phyloP scores from a whole-genome alignment of 1,140 invertebrate genomes.

The Calliphora vicina region DNA sequence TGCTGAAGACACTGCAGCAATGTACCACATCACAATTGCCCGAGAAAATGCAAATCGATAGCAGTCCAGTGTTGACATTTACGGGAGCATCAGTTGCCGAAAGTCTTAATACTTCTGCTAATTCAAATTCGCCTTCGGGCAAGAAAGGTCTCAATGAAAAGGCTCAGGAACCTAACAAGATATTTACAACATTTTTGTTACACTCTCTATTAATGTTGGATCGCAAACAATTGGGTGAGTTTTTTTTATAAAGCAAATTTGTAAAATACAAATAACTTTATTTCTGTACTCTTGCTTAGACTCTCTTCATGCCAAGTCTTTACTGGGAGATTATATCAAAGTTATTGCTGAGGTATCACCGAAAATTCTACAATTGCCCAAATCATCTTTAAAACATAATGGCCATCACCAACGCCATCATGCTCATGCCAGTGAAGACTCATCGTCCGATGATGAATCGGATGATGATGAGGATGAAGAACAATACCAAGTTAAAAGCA shows the following conservation, averaged over 20 bases:
- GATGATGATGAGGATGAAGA: conserved; percentile 61
- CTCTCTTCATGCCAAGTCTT: conserved; percentile 36
- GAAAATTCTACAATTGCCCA: conserved; percentile 57
- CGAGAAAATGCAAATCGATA: conserved; percentile 39
- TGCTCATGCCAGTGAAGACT: conserved; percentile 65
- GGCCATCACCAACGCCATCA: conserved; percentile 65
- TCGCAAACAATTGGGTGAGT: conserved; percentile 70
- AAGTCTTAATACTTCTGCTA: background rate
- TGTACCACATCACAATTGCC: background rate
- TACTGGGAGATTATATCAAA: conserved; percentile 50
- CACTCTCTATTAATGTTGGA: conserved; percentile 74
- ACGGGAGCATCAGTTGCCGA: background rate
- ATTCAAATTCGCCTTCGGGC: background rate
- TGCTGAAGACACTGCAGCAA: conserved; percentile 54
- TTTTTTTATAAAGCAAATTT: background rate
- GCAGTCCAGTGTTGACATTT: background rate
- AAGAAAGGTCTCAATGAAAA: background rate
- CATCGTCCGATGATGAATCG: conserved; percentile 56
- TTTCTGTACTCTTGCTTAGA: conserved; percentile 38
- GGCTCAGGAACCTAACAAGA: background rate
- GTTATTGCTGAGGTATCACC: conserved; percentile 64
- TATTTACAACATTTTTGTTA: conserved; percentile 64
- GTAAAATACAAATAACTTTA: background rate
- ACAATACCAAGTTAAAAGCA: conserved; percentile 39
- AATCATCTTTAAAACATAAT: conserved; percentile 47